phyloP scores from a whole-genome alignment of 1,140 invertebrate species.

The Vanessa atalanta region DNA sequence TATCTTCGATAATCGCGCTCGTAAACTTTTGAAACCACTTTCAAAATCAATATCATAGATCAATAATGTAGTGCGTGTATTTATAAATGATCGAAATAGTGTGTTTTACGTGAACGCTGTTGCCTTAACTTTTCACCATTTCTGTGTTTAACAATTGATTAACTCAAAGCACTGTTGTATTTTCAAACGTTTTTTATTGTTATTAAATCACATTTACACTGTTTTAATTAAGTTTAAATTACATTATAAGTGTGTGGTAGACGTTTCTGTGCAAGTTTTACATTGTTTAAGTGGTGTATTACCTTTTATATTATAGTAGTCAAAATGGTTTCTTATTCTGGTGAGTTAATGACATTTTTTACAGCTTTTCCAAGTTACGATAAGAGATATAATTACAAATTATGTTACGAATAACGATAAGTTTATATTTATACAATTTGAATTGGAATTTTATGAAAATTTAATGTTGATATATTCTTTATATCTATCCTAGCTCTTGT shows the following conservation, averaged over 20 bases:
- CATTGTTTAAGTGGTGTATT: constrained; percentile 45
- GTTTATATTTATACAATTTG: neutral
- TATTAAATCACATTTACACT: constrained; percentile 52
- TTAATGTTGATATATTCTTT: neutral
- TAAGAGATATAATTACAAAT: constrained; percentile 44
- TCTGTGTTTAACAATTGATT: constrained; percentile 57
- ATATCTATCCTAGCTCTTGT: neutral
- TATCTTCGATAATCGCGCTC: constrained; percentile 72
- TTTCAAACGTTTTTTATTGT: constrained; percentile 52
- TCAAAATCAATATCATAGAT: constrained; percentile 63
- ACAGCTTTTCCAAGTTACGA: constrained; percentile 40
- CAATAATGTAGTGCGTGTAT: constrained; percentile 69
- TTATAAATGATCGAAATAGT: constrained; percentile 53
- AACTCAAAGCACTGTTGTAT: constrained; percentile 47
- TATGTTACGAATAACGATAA: constrained; percentile 11
- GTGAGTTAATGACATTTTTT: constrained; percentile 47
- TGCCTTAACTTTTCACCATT: constrained; percentile 55
- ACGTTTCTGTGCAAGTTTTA: constrained; percentile 58
- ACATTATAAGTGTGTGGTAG: constrained; percentile 52
- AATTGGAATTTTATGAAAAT: neutral
- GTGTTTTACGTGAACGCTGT: constrained; percentile 56
- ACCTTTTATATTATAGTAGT: constrained; percentile 26
- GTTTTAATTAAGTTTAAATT: constrained; percentile 59
- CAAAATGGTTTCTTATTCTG: constrained; percentile 57
- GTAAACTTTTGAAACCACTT: constrained; percentile 78